These are phyloP conservation scores for Drosophila rhopaloa DNA, from an alignment of 1,140 invertebrate species.

Conservation along the genomic window DNA sequence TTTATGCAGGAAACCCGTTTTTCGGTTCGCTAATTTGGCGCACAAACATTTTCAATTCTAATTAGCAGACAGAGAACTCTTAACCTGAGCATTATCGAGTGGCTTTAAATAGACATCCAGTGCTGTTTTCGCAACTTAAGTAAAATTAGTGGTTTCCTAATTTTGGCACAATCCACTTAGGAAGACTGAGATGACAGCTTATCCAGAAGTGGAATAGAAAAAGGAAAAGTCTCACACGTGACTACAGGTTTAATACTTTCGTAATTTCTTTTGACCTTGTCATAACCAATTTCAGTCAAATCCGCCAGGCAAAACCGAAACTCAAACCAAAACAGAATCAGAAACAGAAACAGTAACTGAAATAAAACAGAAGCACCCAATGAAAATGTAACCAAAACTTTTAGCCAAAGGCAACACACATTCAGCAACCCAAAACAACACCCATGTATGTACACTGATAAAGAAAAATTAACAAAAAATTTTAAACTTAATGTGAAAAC, in stretches of 20 bases:
- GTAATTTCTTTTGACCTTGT: slow-evolving; percentile 64
- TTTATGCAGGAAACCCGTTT: slow-evolving; percentile 51
- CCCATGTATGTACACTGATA: slow-evolving; percentile 16
- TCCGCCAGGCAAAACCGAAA: slow-evolving; percentile 19
- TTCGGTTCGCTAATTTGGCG: slow-evolving; percentile 66
- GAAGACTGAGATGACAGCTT: slow-evolving; percentile 18
- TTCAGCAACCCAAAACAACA: slow-evolving; percentile 13
- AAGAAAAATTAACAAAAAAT: background rate
- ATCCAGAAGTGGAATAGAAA: slow-evolving; percentile 3
- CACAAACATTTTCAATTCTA: slow-evolving; percentile 52
- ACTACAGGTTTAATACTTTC: slow-evolving; percentile 67
- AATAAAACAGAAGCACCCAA: slow-evolving; percentile 24
- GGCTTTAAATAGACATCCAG: slow-evolving; percentile 33
- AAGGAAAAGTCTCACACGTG: slow-evolving; percentile 35
- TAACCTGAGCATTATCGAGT: slow-evolving; percentile 37
- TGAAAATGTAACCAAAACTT: slow-evolving; percentile 66
- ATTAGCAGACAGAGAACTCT: slow-evolving; percentile 42
- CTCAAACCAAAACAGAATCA: slow-evolving; percentile 25
- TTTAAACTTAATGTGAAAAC: background rate
- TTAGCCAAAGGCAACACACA: slow-evolving; percentile 21
- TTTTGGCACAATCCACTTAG: slow-evolving; percentile 36
- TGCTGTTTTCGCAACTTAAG: slow-evolving; percentile 1
- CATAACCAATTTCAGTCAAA: slow-evolving; percentile 65
- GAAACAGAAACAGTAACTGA: slow-evolving; percentile 12
- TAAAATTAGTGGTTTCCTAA: slow-evolving; percentile 6